Evolutionary conservation across 2,888 invertebrate species (phyloP), one percentile per base, ranked within the genome.

Genomic region (Colletes collaris): DNA sequence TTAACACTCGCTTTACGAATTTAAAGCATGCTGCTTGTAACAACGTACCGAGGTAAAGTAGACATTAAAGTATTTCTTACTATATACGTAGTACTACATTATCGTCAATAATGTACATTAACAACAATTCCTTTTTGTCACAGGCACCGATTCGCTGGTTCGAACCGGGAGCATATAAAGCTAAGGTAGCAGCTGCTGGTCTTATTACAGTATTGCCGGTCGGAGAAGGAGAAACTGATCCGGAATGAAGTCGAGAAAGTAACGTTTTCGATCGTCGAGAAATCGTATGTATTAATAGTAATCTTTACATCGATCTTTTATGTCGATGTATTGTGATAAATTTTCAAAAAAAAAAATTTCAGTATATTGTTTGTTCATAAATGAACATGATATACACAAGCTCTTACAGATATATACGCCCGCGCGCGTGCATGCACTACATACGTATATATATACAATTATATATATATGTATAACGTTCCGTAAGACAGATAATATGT

Each of bases 131-230:
- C 74, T 78, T 79, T 70, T 66, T 86, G 27, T 72, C 16, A 76
- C 87, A 93, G 93, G 89, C 89, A 89, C 92, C 93, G 92, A 92
- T 93, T 92, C 91, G 91, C 91, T 92, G 92, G 92, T 93, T 93
- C 92, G 93, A 93, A 91, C 92, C 93, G 90, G 93, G 92, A 85
- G 86, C 91, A 70, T 92, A 93, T 87, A 92, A 92, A 89, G 87
- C 91, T 83, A 92, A 91, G 85, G 88, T 92, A 87, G 92, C 91
- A 82, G 90, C 92, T 60, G 90, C 91, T 83, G 92, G 91, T 80
- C 87, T 90, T 76, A 87, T 92, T 74, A 89, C 90, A 75, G 89
- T 93, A 82, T 87, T 92, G 76, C 88, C 92, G 70, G 88, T 88
- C 64, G 88, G 89, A 77, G 92, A 91, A 79, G 86, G 82, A 59